These are phyloP conservation scores for Crepidodera aurea DNA, from an alignment of 2,888 invertebrate species.

Conservation along the genomic window DNA sequence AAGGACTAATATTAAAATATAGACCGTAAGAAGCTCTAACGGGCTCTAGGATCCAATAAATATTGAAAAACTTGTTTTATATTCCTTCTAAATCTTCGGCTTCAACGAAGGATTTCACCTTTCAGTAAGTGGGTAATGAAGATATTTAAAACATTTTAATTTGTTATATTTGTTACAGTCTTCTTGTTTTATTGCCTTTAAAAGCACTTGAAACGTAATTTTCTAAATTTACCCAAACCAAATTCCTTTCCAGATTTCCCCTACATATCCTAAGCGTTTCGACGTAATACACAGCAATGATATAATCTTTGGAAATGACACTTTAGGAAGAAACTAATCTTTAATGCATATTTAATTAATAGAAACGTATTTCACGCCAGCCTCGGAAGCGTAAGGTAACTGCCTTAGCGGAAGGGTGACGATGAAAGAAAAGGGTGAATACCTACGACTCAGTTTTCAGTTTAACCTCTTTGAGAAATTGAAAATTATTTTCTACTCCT, in stretches of 20 bases:
- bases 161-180: too few species aligned
- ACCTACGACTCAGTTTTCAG: not conserved
- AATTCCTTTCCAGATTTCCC: constrained; percentile 31
- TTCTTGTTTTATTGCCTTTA: too few species aligned
- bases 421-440: constrained; percentile 16
- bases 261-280: constrained; percentile 33
- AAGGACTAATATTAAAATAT: too few species aligned
- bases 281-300: constrained; percentile 46
- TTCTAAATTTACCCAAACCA: too few species aligned
- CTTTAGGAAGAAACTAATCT: constrained; percentile 59
- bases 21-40: too few species aligned
- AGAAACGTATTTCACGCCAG: constrained; percentile 40
- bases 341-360: constrained; percentile 61
- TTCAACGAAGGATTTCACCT: too few species aligned
- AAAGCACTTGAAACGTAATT: too few species aligned
- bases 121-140: too few species aligned
- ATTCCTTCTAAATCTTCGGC: too few species aligned
- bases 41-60: too few species aligned
- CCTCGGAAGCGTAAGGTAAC: constrained; percentile 26
- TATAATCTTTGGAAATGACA: constrained; percentile 57
- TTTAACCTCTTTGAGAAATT: constrained; percentile 4
- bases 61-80: too few species aligned
- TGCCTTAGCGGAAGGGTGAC: not conserved
- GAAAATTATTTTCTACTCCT: constrained; percentile 2
- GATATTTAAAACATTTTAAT: too few species aligned